Evolutionary conservation across 2,113 vertebrate genomes (phyloP), one percentile per base, ranked within the genome.

Genomic region (Lepus europaeus): DNA sequence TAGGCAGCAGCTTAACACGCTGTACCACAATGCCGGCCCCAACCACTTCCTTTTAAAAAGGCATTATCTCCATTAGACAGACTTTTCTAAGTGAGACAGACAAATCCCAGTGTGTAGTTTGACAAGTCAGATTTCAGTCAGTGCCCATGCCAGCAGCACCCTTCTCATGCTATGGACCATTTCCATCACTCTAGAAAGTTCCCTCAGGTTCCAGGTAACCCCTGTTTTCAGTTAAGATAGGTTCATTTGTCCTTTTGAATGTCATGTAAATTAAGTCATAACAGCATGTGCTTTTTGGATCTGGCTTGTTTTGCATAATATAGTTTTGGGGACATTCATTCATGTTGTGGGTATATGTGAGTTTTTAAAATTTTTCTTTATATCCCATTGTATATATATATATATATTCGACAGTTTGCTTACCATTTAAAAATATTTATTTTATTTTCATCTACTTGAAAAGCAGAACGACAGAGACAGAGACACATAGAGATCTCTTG

Each of bases 321-420:
- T 59, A 45, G 83, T 77, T 86, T 93, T 2, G 81, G 49, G 90
- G 94, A 84, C 63, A 84, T 77, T 59, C 16, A 6, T 69, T 59
- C 27, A 3, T 63, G 17, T 66, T 77, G 19, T 59, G 9, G 49
- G 3, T 19, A 22, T 90, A n/a, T 86, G 56, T 59, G 45, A 82
- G 45, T 45, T 45, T 45, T 45, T 45, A 45, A 69, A 20, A 13
- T 45, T 89, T 36, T 23, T 78, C 69, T 85, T 82, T 91, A 61
- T 63, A 25, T 51, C 90, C 33, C 49, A 9, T 74, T 70, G 23
- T 70, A 31, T 45, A 7, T 45, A 1, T 45, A 7, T 45, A 6
- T 45, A 6, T 45, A 6, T 45, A 45, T 45, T 45, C 51, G 17
- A 36, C 2, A 17, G 1, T 85, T 89, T 69, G 59, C 61, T 80